These are phyloP conservation scores for Nemurella pictetii DNA, from an alignment of 2,888 invertebrate species.

Conservation along the genomic window DNA sequence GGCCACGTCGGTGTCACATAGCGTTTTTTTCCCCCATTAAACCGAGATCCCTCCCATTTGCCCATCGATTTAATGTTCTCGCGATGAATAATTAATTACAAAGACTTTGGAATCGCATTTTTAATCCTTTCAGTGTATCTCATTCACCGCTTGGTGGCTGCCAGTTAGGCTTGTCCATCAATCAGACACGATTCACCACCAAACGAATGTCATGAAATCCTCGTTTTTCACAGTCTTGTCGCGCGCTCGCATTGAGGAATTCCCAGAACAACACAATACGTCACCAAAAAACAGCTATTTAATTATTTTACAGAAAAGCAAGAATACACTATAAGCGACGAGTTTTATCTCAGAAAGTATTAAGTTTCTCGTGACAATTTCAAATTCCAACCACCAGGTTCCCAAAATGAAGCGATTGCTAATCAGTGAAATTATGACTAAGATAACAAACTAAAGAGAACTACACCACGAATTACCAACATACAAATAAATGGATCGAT, in stretches of 20 bases:
- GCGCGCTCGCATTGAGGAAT: neutral
- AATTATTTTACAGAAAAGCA: too few species aligned
- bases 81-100: conserved; percentile 17
- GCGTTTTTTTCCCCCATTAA: neutral
- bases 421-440: neutral
- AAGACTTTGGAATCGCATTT: neutral
- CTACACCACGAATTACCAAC: neutral
- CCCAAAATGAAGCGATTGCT: too few species aligned
- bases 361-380: too few species aligned
- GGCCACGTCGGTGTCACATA: neutral
- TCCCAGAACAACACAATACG: neutral
- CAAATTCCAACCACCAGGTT: too few species aligned
- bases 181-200: neutral
- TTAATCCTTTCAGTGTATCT: conserved; percentile 2
- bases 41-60: neutral
- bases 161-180: neutral
- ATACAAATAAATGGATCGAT: too few species aligned
- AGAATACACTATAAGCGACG: too few species aligned
- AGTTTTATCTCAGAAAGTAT: too few species aligned
- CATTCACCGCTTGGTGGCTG: neutral
- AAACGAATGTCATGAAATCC: neutral
- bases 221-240: neutral
- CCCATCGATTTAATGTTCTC: conserved; percentile 13
- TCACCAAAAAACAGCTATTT: too few species aligned
- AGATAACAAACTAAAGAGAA: too few species aligned